These are phyloP conservation scores for Psylliodes chrysocephalus DNA, from an alignment of 2,888 invertebrate genomes.

Conservation along the genomic window DNA sequence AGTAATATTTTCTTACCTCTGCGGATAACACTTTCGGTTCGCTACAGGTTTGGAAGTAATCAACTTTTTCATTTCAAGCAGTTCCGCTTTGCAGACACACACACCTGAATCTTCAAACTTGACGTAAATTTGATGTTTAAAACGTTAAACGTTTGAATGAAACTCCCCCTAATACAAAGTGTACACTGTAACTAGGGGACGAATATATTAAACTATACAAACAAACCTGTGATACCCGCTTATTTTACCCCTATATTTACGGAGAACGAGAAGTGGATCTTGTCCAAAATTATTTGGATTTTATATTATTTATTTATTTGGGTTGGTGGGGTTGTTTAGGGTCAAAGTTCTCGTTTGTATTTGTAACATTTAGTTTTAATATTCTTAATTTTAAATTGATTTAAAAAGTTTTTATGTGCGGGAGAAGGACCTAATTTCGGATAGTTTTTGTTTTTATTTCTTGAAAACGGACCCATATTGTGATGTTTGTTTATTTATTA, in stretches of 20 bases:
- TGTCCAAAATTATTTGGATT: neutral
- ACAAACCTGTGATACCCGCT: constrained; percentile 5
- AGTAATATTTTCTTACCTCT: constrained; percentile 19
- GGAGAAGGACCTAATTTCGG: too few species aligned
- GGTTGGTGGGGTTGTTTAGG: neutral
- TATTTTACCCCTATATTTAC: neutral
- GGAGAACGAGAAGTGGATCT: neutral
- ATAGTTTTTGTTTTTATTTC: too few species aligned
- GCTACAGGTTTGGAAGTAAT: constrained; percentile 14
- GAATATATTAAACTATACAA: constrained; percentile 16
- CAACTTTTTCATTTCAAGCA: constrained; percentile 16
- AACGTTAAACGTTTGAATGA: neutral
- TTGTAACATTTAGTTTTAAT: too few species aligned
- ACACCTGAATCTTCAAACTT: neutral
- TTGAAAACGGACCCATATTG: too few species aligned
- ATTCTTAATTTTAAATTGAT: too few species aligned
- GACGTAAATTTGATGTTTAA: constrained; percentile 1
- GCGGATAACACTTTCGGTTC: neutral
- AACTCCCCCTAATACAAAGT: constrained; percentile 1
- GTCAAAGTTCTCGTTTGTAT: neutral
- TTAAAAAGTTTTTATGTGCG: too few species aligned
- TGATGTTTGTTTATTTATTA: too few species aligned
- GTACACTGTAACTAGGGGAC: constrained; percentile 6
- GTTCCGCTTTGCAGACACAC: neutral
- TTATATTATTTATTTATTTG: constrained; percentile 6